phyloP scores from a whole-genome alignment of 2,888 invertebrate genomes.

The Shargacucullia verbasci region DNA sequence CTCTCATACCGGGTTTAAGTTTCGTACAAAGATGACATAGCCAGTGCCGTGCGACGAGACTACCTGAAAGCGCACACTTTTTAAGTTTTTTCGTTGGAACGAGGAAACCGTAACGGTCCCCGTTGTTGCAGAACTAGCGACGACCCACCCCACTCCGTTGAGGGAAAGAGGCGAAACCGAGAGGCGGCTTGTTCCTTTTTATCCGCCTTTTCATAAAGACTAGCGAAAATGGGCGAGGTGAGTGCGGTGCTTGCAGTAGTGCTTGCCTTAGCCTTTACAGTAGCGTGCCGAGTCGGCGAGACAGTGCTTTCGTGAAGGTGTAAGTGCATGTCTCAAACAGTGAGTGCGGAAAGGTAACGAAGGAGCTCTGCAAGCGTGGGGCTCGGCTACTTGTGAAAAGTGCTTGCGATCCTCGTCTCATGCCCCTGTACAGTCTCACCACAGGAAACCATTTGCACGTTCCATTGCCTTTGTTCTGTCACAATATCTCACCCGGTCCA shows the following conservation, averaged over 20 bases:
- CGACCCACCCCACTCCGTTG: conserved; percentile 84
- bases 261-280: conserved; percentile 80
- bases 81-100: conserved; percentile 85
- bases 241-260: conserved; percentile 87
- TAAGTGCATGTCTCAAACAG: conserved; percentile 82
- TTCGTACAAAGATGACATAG: conserved; percentile 88
- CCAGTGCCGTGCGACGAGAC: conserved; percentile 85
- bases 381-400: conserved; percentile 67
- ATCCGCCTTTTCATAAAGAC: conserved; percentile 86
- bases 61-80: conserved; percentile 86
- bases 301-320: conserved; percentile 82
- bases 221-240: conserved; percentile 89
- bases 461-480: conserved; percentile 72
- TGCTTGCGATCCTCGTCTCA: conserved; percentile 68
- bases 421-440: conserved; percentile 59
- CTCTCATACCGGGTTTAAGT: conserved; percentile 87
- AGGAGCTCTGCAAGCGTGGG: conserved; percentile 48
- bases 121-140: conserved; percentile 88
- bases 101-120: conserved; percentile 85
- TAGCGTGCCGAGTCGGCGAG: conserved; percentile 68
- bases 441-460: conserved; percentile 70
- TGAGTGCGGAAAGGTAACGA: conserved; percentile 75
- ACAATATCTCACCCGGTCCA: conserved; percentile 47
- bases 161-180: conserved; percentile 85
- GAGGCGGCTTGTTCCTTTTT: conserved; percentile 85